Percentiles rank a stretch among this genome's conserved stretches.
Conservation (phyloP, 2,888 invertebrate genomes). For the Alloplasta piceator region DNA sequence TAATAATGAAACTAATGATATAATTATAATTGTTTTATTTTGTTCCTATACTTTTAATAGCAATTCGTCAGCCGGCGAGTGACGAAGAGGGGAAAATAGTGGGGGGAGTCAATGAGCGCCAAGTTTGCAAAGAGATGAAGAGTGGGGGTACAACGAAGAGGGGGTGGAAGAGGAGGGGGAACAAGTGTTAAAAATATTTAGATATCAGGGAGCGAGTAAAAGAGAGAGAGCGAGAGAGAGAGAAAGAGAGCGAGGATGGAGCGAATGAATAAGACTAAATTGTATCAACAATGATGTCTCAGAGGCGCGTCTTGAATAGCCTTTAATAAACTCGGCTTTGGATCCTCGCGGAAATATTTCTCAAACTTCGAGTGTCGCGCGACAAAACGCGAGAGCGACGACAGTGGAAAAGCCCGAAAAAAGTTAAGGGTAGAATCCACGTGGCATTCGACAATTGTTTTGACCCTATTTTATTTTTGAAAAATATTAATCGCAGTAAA, state of each 20-base stretch:
- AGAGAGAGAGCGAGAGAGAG: conserved; percentile 68
- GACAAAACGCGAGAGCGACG: conserved; percentile 70
- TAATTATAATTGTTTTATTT: too few relatives aligned
- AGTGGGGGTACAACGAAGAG: conserved; percentile 19
- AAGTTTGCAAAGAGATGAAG: conserved; percentile 67
- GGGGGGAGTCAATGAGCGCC: conserved; percentile 60
- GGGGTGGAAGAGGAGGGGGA: conserved; percentile 54
- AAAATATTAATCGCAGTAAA: too few relatives aligned
- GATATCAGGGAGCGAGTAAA: conserved; percentile 74
- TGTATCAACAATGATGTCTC: conserved; percentile 87
- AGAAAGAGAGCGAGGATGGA: conserved; percentile 49
- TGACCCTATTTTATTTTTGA: too few relatives aligned
- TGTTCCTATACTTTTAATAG: too few relatives aligned
- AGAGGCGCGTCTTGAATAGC: conserved; percentile 86
- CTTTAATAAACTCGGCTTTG: conserved; percentile 84
- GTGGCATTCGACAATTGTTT: too few relatives aligned
- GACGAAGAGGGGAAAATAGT: too few relatives aligned
- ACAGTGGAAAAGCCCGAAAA: conserved; percentile 45
- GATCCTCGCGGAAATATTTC: conserved; percentile 81
- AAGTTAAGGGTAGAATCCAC: neutral
- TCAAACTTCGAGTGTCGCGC: conserved; percentile 74
- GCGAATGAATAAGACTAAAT: conserved; percentile 86
- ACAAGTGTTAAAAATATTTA: conserved; percentile 81
- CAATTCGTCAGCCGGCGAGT: too few relatives aligned
- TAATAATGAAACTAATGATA: too few relatives aligned